Conservation (phyloP, 2,888 invertebrate genomes). For the Aspidiotus rigidus region DNA sequence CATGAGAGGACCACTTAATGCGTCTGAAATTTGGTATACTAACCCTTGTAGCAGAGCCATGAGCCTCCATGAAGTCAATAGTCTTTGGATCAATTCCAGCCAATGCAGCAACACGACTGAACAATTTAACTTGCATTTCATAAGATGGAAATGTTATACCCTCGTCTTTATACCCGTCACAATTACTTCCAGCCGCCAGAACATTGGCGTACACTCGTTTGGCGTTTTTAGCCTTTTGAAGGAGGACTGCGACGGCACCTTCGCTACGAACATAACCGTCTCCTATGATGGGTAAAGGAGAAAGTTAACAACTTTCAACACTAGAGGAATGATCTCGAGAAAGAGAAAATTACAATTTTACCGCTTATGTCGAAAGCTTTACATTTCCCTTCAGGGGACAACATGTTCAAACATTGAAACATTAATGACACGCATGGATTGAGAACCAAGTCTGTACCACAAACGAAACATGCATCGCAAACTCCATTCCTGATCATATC, state of each 20-base stretch:
- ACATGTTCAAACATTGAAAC: constrained; percentile 88
- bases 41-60: constrained; percentile 95
- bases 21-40: not conserved
- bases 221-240: constrained; percentile 69
- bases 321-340: not conserved
- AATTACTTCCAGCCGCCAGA: constrained; percentile 80
- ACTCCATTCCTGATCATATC: constrained; percentile 41
- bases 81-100: constrained; percentile 69
- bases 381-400: constrained; percentile 78
- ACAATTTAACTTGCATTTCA: constrained; percentile 67
- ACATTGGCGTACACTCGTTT: constrained; percentile 76
- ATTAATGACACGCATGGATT: constrained; percentile 87
- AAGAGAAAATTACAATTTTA: constrained; percentile 35
- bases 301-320: constrained; percentile 2
- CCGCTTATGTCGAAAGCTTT: constrained; percentile 87
- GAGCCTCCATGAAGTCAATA: constrained; percentile 89
- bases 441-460: constrained; percentile 69
- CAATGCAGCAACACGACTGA: constrained; percentile 77
- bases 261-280: constrained; percentile 89
- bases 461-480: constrained; percentile 52
- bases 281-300: constrained; percentile 43
- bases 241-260: constrained; percentile 67
- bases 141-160: constrained; percentile 82
- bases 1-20: not conserved
- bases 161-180: constrained; percentile 84